Evolutionary conservation across 2,888 invertebrate species (phyloP).

Genomic region (Aleiodes testaceus): DNA sequence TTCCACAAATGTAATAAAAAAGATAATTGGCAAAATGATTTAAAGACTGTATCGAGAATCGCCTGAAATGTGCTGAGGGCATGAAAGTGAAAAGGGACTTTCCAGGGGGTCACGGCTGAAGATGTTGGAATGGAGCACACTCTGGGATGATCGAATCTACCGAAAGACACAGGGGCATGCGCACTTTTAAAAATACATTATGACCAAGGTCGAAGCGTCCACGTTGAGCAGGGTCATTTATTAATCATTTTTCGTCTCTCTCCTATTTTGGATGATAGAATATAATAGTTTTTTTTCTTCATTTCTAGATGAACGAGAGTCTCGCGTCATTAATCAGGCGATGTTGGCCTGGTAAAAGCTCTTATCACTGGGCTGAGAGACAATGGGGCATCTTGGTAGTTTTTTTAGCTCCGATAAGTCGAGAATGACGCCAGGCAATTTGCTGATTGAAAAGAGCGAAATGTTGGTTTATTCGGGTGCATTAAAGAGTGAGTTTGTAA

Average conservation of each 20-base stretch:
- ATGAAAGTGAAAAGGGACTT: constrained; percentile 70
- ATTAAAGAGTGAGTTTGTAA: no score
- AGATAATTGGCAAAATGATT: neutral
- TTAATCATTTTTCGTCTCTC: constrained; percentile 19
- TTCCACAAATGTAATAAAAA: no score
- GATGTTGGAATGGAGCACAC: constrained; percentile 43
- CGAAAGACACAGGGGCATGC: constrained; percentile 49
- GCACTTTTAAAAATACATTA: constrained; percentile 42
- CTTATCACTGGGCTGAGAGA: constrained; percentile 21
- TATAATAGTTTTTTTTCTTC: neutral
- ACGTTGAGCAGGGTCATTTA: constrained; percentile 19
- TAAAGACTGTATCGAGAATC: constrained; percentile 37
- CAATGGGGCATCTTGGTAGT: neutral
- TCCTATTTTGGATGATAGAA: neutral
- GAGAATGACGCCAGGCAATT: neutral
- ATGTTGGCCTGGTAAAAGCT: neutral
- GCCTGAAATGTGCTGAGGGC: constrained; percentile 41
- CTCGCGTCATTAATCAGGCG: neutral
- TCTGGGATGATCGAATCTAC: constrained; percentile 63
- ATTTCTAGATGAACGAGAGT: neutral
- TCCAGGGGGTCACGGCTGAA: constrained; percentile 56
- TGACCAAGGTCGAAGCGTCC: constrained; percentile 36
- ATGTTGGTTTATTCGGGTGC: neutral
- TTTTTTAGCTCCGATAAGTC: neutral
- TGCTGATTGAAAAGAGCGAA: neutral